Evolutionary conservation across 2,113 vertebrate genomes (phyloP).

Genomic region (Epinephelus moara): DNA sequence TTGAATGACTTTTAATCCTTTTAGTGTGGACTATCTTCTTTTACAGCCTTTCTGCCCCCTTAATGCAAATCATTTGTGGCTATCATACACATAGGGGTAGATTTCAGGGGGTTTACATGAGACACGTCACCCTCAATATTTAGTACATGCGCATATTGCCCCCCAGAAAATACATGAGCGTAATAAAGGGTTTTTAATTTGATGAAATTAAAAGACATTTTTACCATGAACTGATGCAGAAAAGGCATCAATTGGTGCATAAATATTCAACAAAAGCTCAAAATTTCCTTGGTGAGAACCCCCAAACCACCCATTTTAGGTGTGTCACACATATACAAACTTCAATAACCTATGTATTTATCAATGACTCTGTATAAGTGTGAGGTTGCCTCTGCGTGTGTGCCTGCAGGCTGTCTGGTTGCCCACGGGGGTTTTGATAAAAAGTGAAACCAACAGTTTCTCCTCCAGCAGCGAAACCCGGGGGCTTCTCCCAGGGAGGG

Average conservation of each 20-base stretch:
- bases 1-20: conserved; percentile 17
- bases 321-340: too few species aligned
- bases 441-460: conserved; percentile 88
- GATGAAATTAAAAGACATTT: too few species aligned
- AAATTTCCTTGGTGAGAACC: too few species aligned
- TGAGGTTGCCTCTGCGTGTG: conserved; percentile 29
- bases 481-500: conserved; percentile 77
- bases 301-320: too few species aligned
- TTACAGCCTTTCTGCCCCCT: neutral
- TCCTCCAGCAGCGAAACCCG: conserved; percentile 84
- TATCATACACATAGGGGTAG: neutral
- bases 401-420: conserved; percentile 68
- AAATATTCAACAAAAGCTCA: too few species aligned
- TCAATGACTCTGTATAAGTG: conserved; percentile 23
- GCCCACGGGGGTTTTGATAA: conserved; percentile 70
- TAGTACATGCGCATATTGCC: too few species aligned
- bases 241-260: too few species aligned
- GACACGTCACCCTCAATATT: too few species aligned
- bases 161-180: too few species aligned
- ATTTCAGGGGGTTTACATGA: too few species aligned
- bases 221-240: too few species aligned
- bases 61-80: conserved; percentile 11
- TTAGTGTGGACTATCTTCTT: neutral
- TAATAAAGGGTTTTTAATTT: too few species aligned
- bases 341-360: conserved; percentile 29